These are phyloP conservation scores for Drosophila carrolli DNA, from an alignment of 1,140 invertebrate species.

Conservation along the genomic window DNA sequence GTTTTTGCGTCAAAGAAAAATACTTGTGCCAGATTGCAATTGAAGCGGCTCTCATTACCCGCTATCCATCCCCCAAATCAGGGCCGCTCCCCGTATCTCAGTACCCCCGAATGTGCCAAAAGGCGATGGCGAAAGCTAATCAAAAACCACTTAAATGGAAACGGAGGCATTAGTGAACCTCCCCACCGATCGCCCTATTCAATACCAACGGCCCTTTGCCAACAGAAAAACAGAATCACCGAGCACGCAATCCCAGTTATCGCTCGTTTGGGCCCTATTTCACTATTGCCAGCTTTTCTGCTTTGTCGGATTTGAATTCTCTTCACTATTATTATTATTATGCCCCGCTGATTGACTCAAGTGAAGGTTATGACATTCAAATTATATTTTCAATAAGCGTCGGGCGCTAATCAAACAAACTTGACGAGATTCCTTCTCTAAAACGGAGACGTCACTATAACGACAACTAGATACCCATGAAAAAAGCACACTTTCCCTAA, in stretches of 20 bases:
- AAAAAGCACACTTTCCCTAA: no score
- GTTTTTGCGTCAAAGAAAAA: slow-evolving; percentile 4
- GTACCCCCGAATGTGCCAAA: not conserved
- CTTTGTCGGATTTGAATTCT: slow-evolving; percentile 9
- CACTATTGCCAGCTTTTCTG: not conserved
- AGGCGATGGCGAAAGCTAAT: slow-evolving; percentile 52
- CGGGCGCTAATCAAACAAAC: slow-evolving; percentile 47
- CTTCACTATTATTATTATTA: slow-evolving; percentile 28
- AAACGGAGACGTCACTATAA: not conserved
- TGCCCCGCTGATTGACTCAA: slow-evolving; percentile 60
- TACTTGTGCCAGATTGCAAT: not conserved
- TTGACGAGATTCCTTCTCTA: slow-evolving; percentile 41
- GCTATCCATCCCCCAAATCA: not conserved
- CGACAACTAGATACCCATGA: slow-evolving; percentile 6
- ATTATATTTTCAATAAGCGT: slow-evolving; percentile 78
- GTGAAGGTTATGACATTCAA: slow-evolving; percentile 78
- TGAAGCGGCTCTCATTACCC: slow-evolving; percentile 24
- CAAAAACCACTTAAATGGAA: slow-evolving; percentile 73
- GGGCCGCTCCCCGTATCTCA: not conserved
- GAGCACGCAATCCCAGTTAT: slow-evolving; percentile 34
- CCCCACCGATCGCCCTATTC: slow-evolving; percentile 5
- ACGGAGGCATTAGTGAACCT: slow-evolving; percentile 44
- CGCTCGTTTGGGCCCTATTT: slow-evolving; percentile 1
- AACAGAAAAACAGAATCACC: slow-evolving; percentile 18
- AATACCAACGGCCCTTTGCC: slow-evolving; percentile 10